phyloP scores from a whole-genome alignment of 2,888 invertebrate species.

The Leptinotarsa peninsularis region DNA sequence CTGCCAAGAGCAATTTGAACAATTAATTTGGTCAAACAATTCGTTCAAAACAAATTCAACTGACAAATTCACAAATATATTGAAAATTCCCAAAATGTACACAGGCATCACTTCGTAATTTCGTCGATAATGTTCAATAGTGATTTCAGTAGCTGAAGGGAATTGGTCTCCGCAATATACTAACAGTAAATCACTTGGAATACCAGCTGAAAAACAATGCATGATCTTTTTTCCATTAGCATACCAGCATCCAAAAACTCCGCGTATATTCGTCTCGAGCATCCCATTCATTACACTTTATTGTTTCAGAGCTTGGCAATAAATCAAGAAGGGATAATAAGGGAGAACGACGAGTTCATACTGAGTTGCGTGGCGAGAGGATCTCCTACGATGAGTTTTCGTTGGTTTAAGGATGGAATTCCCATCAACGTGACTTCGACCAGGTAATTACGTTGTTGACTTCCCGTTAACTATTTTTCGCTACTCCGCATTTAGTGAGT shows the following conservation, averaged over 20 bases:
- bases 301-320: conserved; percentile 68
- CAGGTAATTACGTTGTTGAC: conserved; percentile 68
- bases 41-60: no score
- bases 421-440: conserved; percentile 80
- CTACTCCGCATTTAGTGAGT: not conserved
- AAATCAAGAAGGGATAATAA: conserved; percentile 69
- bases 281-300: conserved; percentile 14
- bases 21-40: no score
- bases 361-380: conserved; percentile 84
- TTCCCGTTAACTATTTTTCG: not conserved
- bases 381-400: conserved; percentile 79
- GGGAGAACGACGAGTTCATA: conserved; percentile 82
- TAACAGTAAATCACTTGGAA: not conserved
- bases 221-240: conserved; percentile 14
- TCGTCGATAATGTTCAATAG: no score
- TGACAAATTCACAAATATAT: no score
- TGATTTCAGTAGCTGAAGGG: not conserved
- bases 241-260: conserved; percentile 3
- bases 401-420: conserved; percentile 86
- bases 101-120: no score
- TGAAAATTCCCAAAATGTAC: no score
- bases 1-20: no score
- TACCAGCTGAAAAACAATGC: not conserved
- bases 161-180: not conserved
- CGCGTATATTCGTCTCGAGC: not conserved